A percentile compares a stretch with the other conserved stretches of the same genome.
Evolutionary conservation across 2,113 vertebrate species (phyloP).

Genomic region (Ochotona princeps): DNA sequence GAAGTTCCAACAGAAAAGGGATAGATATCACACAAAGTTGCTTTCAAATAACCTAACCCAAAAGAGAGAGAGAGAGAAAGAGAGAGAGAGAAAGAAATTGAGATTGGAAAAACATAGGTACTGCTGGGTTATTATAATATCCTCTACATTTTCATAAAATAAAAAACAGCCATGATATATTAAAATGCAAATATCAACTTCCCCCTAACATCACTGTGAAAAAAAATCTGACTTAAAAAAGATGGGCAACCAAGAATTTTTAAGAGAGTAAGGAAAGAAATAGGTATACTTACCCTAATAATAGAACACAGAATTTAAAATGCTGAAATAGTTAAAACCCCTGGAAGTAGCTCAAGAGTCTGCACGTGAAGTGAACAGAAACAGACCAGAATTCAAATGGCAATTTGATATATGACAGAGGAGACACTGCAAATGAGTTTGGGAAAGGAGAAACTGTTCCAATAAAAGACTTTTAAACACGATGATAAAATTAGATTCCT

Average conservation of each 20-base stretch:
- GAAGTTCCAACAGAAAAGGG: neutral
- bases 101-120: neutral
- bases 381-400: neutral
- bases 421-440: neutral
- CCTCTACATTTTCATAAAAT: neutral
- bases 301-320: neutral
- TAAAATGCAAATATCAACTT: neutral
- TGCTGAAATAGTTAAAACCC: neutral
- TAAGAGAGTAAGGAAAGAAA: neutral
- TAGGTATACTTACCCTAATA: neutral
- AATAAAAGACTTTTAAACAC: neutral
- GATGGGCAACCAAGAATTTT: neutral
- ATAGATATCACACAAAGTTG: neutral
- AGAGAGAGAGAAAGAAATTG: neutral
- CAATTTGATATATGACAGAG: neutral
- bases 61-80: neutral
- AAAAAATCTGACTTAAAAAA: neutral
- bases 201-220: conserved; percentile 17
- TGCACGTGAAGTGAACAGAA: neutral
- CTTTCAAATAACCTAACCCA: neutral
- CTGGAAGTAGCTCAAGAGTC: neutral
- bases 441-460: neutral
- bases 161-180: neutral
- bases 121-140: neutral
- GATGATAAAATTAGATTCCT: neutral